These are phyloP conservation scores for Caenorhabditis sp. DNA, from an alignment of 2,888 invertebrate species.

Conservation along the genomic window DNA sequence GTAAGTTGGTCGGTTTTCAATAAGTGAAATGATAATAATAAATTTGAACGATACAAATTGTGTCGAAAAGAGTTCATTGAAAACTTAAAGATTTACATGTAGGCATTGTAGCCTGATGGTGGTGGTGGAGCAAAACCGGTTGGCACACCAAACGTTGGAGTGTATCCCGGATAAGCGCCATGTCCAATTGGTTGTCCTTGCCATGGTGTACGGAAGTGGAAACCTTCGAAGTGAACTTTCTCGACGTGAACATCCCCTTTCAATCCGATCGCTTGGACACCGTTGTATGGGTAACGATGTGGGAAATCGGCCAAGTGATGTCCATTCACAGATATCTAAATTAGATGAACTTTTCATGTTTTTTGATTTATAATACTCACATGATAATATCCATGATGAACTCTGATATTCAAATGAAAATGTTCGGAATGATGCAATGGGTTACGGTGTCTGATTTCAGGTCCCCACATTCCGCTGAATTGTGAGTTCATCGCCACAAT, in stretches of 20 bases:
- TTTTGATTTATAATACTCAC: slow-evolving; percentile 27
- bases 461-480: slow-evolving; percentile 53
- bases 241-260: slow-evolving; percentile 57
- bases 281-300: slow-evolving; percentile 54
- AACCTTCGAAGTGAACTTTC: slow-evolving; percentile 57
- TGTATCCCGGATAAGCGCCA: background rate
- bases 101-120: background rate
- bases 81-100: background rate
- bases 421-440: slow-evolving; percentile 57
- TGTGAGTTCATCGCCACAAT: slow-evolving; percentile 54
- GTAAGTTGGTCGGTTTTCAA: no score
- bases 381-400: slow-evolving; percentile 52
- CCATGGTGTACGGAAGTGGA: slow-evolving; percentile 46
- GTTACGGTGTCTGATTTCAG: slow-evolving; percentile 55
- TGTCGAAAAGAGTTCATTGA: no score
- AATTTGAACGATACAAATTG: no score
- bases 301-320: slow-evolving; percentile 56
- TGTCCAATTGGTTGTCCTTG: background rate
- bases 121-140: slow-evolving; percentile 7
- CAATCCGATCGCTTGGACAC: slow-evolving; percentile 57
- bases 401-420: slow-evolving; percentile 57
- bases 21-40: no score
- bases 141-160: slow-evolving; percentile 30
- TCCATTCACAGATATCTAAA: slow-evolving; percentile 58
- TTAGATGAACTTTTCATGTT: background rate